phyloP scores from a whole-genome alignment of 2,113 vertebrate genomes.

The Hippoglossus stenolepis region DNA sequence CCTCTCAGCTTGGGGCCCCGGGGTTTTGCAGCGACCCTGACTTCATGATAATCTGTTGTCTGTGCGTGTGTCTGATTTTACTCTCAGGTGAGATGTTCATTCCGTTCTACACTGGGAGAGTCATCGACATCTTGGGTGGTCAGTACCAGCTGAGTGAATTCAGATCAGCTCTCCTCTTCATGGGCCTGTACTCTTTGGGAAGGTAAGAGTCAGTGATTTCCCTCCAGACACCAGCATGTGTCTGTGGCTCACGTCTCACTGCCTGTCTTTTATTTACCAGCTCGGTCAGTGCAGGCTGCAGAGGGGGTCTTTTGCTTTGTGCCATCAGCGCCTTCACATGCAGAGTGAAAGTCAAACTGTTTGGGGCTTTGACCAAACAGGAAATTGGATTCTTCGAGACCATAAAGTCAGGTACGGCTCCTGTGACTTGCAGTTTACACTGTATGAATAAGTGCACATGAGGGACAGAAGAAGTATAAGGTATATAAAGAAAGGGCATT shows the following conservation, averaged over 20 bases:
- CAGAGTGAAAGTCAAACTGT: slow-evolving; percentile 72
- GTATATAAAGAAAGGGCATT: too few relatives aligned
- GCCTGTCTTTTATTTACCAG: slow-evolving; percentile 42
- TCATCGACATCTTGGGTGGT: slow-evolving; percentile 86
- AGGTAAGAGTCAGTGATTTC: slow-evolving; percentile 68
- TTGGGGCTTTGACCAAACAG: slow-evolving; percentile 74
- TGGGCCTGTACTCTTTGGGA: slow-evolving; percentile 82
- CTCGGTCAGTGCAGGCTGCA: slow-evolving; percentile 74
- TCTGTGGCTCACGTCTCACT: neutral
- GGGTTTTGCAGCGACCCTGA: too few relatives aligned
- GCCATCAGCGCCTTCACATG: slow-evolving; percentile 65
- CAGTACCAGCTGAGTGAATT: slow-evolving; percentile 75
- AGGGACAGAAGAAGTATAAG: too few relatives aligned
- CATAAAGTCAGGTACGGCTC: slow-evolving; percentile 71
- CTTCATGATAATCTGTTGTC: neutral
- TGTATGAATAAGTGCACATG: too few relatives aligned
- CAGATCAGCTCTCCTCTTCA: slow-evolving; percentile 69
- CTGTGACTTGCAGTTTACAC: too few relatives aligned
- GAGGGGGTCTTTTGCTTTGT: slow-evolving; percentile 76
- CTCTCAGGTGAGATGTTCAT: slow-evolving; percentile 80
- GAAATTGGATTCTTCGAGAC: slow-evolving; percentile 82
- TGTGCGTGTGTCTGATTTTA: neutral
- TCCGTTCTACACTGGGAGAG: slow-evolving; percentile 82
- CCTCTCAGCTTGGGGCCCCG: too few relatives aligned
- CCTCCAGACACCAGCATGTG: neutral